A percentile compares a stretch with the other conserved stretches of the same genome.
Evolutionary conservation across 2,888 invertebrate species (phyloP).

Genomic region (Morpho deidamia): DNA sequence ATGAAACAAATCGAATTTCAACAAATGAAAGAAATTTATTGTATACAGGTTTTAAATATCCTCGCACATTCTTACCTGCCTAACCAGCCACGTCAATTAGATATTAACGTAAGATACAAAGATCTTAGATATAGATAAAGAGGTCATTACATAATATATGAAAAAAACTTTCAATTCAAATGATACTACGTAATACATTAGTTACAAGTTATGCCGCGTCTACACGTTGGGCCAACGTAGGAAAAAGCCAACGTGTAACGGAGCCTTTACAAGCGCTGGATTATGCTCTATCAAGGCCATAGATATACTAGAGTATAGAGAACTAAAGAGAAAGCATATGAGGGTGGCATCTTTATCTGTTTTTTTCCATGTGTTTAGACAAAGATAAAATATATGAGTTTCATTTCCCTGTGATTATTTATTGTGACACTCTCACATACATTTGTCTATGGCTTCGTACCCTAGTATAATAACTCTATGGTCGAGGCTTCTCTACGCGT

Average conservation of each 20-base stretch:
- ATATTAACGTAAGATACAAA: slow-evolving; percentile 73
- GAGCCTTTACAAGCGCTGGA: not conserved
- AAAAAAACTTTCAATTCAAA: slow-evolving; percentile 58
- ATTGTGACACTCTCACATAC: too few relatives aligned
- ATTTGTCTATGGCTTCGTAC: too few relatives aligned
- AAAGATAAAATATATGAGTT: too few relatives aligned
- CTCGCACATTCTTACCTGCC: slow-evolving; percentile 71
- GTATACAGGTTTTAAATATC: slow-evolving; percentile 79
- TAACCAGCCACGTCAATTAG: slow-evolving; percentile 68
- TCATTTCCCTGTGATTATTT: too few relatives aligned
- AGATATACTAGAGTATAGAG: too few relatives aligned
- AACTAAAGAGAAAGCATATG: too few relatives aligned
- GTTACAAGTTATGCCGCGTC: slow-evolving; percentile 32
- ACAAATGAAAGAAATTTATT: slow-evolving; percentile 79
- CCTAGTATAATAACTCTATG: too few relatives aligned
- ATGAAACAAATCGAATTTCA: slow-evolving; percentile 66
- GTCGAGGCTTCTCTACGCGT: not conserved
- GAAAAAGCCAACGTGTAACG: slow-evolving; percentile 1
- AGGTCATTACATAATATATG: slow-evolving; percentile 67
- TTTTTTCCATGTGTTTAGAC: too few relatives aligned
- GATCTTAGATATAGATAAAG: slow-evolving; percentile 57
- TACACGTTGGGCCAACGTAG: not conserved
- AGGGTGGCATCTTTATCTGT: too few relatives aligned
- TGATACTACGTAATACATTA: slow-evolving; percentile 49
- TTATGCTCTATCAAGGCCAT: not conserved